These are phyloP conservation scores for Macrotis lagotis DNA, from an alignment of 2,113 vertebrate genomes.

Conservation along the genomic window DNA sequence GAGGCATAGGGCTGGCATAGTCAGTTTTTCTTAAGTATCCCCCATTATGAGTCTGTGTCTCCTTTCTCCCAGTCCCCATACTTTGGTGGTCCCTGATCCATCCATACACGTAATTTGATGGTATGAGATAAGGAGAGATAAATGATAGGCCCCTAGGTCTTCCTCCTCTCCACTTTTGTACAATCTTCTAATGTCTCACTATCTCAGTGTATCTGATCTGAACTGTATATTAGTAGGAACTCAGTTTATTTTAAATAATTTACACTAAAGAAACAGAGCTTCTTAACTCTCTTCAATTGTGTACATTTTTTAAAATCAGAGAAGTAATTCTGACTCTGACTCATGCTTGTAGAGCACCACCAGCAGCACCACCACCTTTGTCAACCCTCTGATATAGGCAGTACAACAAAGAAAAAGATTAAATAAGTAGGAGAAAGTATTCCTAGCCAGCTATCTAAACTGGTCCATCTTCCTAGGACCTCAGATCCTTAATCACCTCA, in stretches of 20 bases:
- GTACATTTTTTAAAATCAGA: too few relatives aligned
- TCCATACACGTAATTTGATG: not conserved
- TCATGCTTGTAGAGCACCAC: too few relatives aligned
- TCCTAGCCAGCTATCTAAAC: not conserved
- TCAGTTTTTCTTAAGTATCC: not conserved
- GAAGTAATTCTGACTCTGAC: too few relatives aligned
- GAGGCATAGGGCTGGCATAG: not conserved
- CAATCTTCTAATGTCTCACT: not conserved
- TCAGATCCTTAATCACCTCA: not conserved
- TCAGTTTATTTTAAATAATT: constrained; percentile 30
- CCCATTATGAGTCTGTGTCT: constrained; percentile 1
- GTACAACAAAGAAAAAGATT: not conserved
- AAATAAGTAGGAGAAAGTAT: not conserved
- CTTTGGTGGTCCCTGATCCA: not conserved
- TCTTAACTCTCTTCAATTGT: not conserved
- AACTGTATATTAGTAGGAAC: not conserved
- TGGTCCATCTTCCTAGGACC: too few relatives aligned
- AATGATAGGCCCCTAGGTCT: not conserved
- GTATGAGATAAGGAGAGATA: not conserved
- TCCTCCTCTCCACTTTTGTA: not conserved
- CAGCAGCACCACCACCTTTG: too few relatives aligned
- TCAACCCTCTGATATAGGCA: too few relatives aligned
- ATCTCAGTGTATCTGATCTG: constrained; percentile 12
- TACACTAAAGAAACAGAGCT: not conserved
- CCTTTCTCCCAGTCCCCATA: not conserved